phyloP scores from a whole-genome alignment of 2,113 vertebrate species.

The Tragelaphus strepsiceros region DNA sequence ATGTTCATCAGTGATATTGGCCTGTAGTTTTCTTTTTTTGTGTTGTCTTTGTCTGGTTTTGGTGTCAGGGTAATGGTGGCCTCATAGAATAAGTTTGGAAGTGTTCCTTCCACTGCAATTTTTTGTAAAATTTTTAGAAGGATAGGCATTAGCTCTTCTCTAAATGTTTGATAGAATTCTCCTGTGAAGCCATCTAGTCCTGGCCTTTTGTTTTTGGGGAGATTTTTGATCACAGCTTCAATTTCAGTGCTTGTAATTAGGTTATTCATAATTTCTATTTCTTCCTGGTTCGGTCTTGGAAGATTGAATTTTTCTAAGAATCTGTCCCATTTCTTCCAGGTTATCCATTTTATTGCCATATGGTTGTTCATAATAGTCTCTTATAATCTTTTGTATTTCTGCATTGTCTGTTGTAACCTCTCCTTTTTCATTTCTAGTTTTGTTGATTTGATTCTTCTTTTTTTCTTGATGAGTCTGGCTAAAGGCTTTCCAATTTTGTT shows the following conservation, averaged over 20 bases:
- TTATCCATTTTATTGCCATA: not conserved
- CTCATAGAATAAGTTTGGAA: no score
- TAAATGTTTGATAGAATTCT: not conserved
- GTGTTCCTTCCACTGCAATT: no score
- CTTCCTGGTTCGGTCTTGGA: not conserved
- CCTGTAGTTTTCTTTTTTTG: no score
- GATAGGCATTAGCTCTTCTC: no score
- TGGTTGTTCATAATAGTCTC: not conserved
- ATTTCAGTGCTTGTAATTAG: not conserved
- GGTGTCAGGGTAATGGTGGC: no score
- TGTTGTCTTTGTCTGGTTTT: no score
- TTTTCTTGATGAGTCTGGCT: not conserved
- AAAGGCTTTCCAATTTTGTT: not conserved
- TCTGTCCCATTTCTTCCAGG: not conserved
- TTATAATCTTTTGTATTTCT: not conserved
- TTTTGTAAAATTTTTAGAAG: no score
- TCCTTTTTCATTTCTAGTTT: not conserved
- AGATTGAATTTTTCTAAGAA: not conserved
- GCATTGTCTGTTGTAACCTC: not conserved
- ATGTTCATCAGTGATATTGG: no score
- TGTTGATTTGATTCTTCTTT: not conserved
- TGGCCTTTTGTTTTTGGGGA: not conserved
- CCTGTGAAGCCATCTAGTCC: not conserved
- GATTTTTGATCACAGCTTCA: not conserved
- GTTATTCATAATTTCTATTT: not conserved